A percentile compares a stretch with the other conserved stretches of the same genome.
Evolutionary conservation across 2,113 vertebrate species (phyloP).

Genomic region (Paratilapia polleni): DNA sequence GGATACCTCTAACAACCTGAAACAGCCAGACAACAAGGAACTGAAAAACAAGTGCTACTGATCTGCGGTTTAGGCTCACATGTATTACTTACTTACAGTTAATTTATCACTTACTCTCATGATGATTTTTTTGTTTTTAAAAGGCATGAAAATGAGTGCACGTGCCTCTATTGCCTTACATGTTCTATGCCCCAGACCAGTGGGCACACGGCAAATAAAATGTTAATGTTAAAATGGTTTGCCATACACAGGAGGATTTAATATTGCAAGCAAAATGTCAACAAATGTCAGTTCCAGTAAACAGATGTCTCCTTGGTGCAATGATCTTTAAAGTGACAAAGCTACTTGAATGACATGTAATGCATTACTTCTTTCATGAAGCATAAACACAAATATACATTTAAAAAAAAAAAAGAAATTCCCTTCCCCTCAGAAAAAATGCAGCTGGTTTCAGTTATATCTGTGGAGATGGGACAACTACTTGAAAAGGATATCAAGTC

Average conservation of each 20-base stretch:
- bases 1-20: not conserved
- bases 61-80: not conserved
- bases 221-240: not conserved
- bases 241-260: not conserved
- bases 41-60: not conserved
- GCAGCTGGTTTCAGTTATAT: not conserved
- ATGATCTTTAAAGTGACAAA: not conserved
- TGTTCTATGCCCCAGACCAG: not conserved
- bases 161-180: not conserved
- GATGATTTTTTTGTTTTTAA: not conserved
- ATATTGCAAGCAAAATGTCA: conserved; percentile 18
- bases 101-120: not conserved
- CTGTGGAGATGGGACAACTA: not conserved
- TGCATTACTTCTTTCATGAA: not conserved
- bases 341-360: not conserved
- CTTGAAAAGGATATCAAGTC: conserved; percentile 98
- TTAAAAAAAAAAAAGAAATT: no score
- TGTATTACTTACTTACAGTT: not conserved
- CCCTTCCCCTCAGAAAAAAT: no score
- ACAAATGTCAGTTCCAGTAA: conserved; percentile 15
- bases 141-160: not conserved
- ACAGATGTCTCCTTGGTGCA: not conserved
- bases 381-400: not conserved
- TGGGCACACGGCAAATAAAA: not conserved
- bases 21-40: not conserved